Evolutionary conservation across 2,113 vertebrate species (phyloP), one percentile per base, ranked within the genome.

Genomic region (Scophthalmus maximus): DNA sequence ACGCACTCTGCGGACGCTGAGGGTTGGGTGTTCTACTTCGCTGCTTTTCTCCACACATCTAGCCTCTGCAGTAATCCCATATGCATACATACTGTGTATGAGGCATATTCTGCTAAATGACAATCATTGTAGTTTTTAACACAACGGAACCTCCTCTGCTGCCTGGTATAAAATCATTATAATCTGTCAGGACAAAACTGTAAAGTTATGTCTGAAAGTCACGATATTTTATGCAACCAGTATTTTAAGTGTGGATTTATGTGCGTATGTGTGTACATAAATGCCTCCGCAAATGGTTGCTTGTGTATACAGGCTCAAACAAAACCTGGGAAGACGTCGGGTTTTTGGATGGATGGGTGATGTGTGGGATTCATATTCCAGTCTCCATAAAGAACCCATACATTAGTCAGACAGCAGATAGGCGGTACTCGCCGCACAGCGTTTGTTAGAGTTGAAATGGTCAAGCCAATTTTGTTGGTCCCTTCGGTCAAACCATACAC

Each of bases 361-460:
- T 70, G 51, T 62, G 63, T 85, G 75, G 76, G 75, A 84, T 65
- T 76, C 52, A 23, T 55, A 71, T 76, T 79, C 78, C 42, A 66
- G 58, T 76, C 44, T 82, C 36, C 60, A 46, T 30, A 68, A 58
- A 75, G 46, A 66, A 79, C 17, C 62, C 71, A 57, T 25, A 75
- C 68, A 82, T 70, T 63, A 61, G 72, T 88, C 72, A 80, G 66
- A 10, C 86, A 76, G 67, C 47, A 86, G 71, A 79, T 82, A 80
- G 68, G 73, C 18, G 6, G 49, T 75, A 79, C 68, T 51, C 26
- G 55, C 56, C 8, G 22, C 34, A 29, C 34, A 75, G 36, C 61
- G 57, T 78, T 78, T 78, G 74, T 87, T 67, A 75, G 59, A 78
- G 68, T 82, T 73, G 61, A 70, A 61, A 72, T 62, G 73, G 64